Evolutionary conservation across 1,140 invertebrate species (phyloP).

Genomic region (Diprion similis): DNA sequence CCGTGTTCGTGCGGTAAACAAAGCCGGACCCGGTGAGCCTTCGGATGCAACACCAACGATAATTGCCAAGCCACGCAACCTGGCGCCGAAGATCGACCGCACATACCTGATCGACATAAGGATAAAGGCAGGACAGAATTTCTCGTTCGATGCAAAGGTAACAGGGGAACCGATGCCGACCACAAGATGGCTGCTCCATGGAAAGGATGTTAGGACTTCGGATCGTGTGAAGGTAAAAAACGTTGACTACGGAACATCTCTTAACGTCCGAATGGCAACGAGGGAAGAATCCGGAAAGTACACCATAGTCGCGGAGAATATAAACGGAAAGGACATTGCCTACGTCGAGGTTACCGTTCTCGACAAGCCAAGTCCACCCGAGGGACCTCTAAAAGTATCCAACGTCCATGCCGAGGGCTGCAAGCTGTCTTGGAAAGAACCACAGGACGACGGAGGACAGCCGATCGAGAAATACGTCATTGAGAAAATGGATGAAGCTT

Average conservation of each 20-base stretch:
- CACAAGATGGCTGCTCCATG: conserved; percentile 84
- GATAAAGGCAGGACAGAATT: conserved; percentile 90
- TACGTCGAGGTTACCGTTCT: conserved; percentile 92
- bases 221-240: conserved; percentile 80
- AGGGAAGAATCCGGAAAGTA: conserved; percentile 91
- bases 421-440: conserved; percentile 88
- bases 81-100: conserved; percentile 87
- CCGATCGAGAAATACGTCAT: conserved; percentile 91
- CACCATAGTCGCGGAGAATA: conserved; percentile 90
- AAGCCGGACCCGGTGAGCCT: conserved; percentile 91
- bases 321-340: conserved; percentile 90
- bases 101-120: conserved; percentile 84
- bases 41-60: conserved; percentile 88
- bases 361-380: conserved; percentile 88
- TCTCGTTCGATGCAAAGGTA: conserved; percentile 83
- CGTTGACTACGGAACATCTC: conserved; percentile 89
- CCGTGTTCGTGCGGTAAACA: conserved; percentile 90
- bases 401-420: conserved; percentile 87
- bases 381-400: conserved; percentile 87
- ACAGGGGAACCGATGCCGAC: conserved; percentile 89
- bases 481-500: conserved; percentile 93
- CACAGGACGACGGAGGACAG: conserved; percentile 88
- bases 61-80: conserved; percentile 86
- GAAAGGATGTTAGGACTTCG: conserved; percentile 73
- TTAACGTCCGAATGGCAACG: conserved; percentile 85